Base-by-base conservation (phyloP, 2,113 vertebrate genomes). In the Muscicapa adusta region DNA sequence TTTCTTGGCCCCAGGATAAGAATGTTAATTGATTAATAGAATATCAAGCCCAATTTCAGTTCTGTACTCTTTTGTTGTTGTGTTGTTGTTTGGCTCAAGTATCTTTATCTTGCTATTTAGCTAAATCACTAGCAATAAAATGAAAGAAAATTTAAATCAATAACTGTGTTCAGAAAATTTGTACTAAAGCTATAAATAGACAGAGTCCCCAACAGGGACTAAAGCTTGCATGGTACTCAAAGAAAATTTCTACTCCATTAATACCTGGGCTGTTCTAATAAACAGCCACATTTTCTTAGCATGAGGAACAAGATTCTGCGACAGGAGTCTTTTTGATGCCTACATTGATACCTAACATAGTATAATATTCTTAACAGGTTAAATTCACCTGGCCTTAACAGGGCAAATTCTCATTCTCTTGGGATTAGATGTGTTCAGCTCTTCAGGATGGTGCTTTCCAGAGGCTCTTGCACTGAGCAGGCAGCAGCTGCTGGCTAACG, bases 1-100 rank as follows among this genome's bases (percentile, higher is more conserved):
- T 88, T 88, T 84, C 92, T 93, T 91, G 79, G 79, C 88, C 57
- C 61, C 54, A 68, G 63, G 91, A 79, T 45, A 87, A 85, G 97
- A 96, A 86, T 36, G 22, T 89, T 80, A 73, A 92, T 42, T 3
- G 75, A 34, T 85, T 82, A 93, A 88, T 57, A 79, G n/a, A 62
- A 26, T 24, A 23, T 79, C 78, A 61, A 66, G 51, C 31, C 47
- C 62, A 81, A 33, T 92, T 90, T 82, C 47, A 82, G n/a, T 68
- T 89, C 81, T 66, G 71, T 79, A 48, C 42, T 61, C 42, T 88
- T 87, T 51, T 56, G 29, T 40, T 81, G 33, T 70, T 79, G 25
- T 42, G n/a, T 14, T 31, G 40, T 47, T 40, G 61, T 18, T 92
- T 54, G 40, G 19, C n/a, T 78, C 47, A 45, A 85, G 40, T 29